Evolutionary conservation across 2,888 invertebrate genomes (phyloP), one percentile per base, ranked within the genome.

Genomic region (Lingula anatina): DNA sequence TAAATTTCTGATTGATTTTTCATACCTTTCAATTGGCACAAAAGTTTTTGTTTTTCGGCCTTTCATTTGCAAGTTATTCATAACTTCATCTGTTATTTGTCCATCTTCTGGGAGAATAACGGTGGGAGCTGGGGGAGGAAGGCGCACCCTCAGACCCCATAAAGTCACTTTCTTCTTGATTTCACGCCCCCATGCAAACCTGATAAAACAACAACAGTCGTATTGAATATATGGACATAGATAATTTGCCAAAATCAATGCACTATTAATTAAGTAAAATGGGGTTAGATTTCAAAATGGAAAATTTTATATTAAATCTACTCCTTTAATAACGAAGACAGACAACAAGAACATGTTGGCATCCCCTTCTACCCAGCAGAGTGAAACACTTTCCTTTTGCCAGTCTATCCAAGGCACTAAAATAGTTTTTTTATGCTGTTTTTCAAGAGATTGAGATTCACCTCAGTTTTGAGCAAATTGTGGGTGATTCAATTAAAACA

Each of bases 111-210:
- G 73, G 7, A 73, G 54, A n/a, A 60, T 59, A 21, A 75, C 54
- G 7, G 61, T 56, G 20, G 77, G 76, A 1, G 67, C 65, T 3
- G 71, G 65, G 2, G 77, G 77, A 18, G 78, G 76, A 3, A 71
- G 62, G 18, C 75, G 83, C 55, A 85, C 81, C 15, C 91, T 81
- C 63, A 93, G 79, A 0, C 90, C 90, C 88, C 90, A 93, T 62
- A 89, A 86, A 7, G 86, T 86, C 23, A 86, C 85, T 50, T 87
- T 85, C 72, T 90, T 89, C 75, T 90, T 90, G 67, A 88, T 86
- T 79, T 92, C 92, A 46, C 87, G 83, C 0, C 90, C 91, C 72
- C 88, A 89, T 69, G 89, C 87, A 79, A 92, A 92, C 53, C 90
- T 68, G 53, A 5, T 15, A 38, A 45, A 26, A n/a, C 35, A 46